Evolutionary conservation across 2,888 invertebrate genomes (phyloP), one percentile per base, ranked within the genome.

Genomic region (Amphipoea lucens): DNA sequence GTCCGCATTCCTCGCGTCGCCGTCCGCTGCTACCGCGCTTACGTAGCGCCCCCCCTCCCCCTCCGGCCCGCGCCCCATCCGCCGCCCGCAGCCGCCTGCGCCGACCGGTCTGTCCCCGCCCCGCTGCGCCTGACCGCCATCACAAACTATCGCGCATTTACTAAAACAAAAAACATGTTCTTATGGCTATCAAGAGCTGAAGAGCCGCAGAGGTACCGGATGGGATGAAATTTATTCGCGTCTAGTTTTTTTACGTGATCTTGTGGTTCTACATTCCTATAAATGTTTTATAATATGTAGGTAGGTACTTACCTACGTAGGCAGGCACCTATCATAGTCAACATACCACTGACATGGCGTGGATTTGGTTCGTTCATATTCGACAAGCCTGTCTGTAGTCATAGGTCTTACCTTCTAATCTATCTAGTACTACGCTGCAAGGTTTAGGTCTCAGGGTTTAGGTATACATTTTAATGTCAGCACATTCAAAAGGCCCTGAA

Each of bases 1-100:
- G 96, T 96, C 97, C 96, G 96, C 97, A 97, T 97, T 96, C 97
- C 96, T 95, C 94, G 95, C 96, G 96, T 96, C 96, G 96, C 96
- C 96, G 96, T 94, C 96, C 96, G 96, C 96, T 93, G 96, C 97
- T 96, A 96, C 97, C 96, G 96, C 96, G 96, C 96, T 97, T 97
- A 97, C 97, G 97, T 97, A 96, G 96, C 96, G 95, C 96, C 96
- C 94, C 92, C 92, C 90, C 87, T 90, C 89, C 86, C 84, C 82
- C 86, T 81, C 83, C 83, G 86, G 89, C 90, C 86, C 91, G 86
- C 91, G 83, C 87, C 86, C 89, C 87, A 86, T 86, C 89, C 88
- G 87, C 89, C 88, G 88, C 88, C 92, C 89, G 88, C 90, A 81
- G 89, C 90, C 91, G 91, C 92, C 93, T 90, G 92, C 91, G 92